A percentile compares a stretch with the other conserved stretches of the same genome.
These are phyloP conservation scores for Sinodicranocentrus sp. DNA, from an alignment of 2,888 invertebrate species.

Conservation along the genomic window DNA sequence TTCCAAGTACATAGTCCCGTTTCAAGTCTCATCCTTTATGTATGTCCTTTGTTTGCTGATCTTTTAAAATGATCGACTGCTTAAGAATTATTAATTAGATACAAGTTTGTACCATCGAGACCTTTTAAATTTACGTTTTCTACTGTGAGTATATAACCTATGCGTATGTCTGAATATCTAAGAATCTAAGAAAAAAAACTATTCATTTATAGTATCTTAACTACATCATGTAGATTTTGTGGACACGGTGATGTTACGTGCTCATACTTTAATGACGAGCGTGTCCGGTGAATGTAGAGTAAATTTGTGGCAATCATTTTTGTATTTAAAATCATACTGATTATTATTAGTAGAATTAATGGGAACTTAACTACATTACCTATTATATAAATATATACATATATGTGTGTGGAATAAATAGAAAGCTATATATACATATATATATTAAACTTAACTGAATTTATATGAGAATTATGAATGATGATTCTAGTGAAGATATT, in stretches of 20 bases:
- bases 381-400: neutral
- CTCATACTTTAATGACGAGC: constrained; percentile 61
- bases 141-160: too few species aligned
- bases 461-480: constrained; percentile 29
- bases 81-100: too few species aligned
- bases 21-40: too few species aligned
- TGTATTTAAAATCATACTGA: constrained; percentile 55
- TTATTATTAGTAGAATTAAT: neutral
- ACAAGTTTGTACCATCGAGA: too few species aligned
- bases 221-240: constrained; percentile 1
- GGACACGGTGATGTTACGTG: constrained; percentile 61
- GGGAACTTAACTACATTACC: constrained; percentile 4
- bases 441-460: constrained; percentile 21
- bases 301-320: constrained; percentile 65
- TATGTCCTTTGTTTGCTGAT: too few species aligned
- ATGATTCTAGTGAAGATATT: constrained; percentile 56
- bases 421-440: constrained; percentile 15
- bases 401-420: neutral
- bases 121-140: too few species aligned
- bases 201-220: too few species aligned
- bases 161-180: too few species aligned
- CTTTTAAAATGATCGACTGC: too few species aligned
- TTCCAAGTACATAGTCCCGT: too few species aligned
- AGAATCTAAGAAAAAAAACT: too few species aligned
- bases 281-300: constrained; percentile 65